phyloP scores from a whole-genome alignment of 2,113 vertebrate species.

The Cardinalis cardinalis region DNA sequence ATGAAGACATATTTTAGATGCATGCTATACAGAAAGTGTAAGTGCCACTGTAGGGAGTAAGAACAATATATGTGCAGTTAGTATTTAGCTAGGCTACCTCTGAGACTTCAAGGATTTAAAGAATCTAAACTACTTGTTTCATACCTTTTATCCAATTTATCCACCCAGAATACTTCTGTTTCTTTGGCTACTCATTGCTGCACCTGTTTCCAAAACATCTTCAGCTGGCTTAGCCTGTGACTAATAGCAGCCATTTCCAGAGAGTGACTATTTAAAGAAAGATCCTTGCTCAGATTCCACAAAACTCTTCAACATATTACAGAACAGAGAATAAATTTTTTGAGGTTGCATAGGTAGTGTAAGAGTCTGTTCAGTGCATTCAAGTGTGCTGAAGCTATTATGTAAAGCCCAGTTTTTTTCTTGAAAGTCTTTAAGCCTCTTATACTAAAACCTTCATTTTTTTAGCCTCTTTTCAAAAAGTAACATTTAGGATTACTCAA shows the following conservation, averaged over 20 bases:
- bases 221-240: slow-evolving; percentile 30
- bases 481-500: slow-evolving; percentile 20
- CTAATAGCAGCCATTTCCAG: slow-evolving; percentile 36
- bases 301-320: not conserved
- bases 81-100: not conserved
- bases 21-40: not conserved
- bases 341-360: not conserved
- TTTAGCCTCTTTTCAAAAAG: slow-evolving; percentile 14
- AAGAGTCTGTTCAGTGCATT: not conserved
- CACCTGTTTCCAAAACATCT: slow-evolving; percentile 49
- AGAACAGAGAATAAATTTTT: not conserved
- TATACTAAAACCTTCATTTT: slow-evolving; percentile 17
- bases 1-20: not conserved
- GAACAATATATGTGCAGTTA: not conserved
- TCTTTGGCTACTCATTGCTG: slow-evolving; percentile 1
- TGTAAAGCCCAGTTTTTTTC: not conserved
- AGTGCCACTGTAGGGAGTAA: not conserved
- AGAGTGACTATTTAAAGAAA: slow-evolving; percentile 50
- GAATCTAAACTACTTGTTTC: not conserved
- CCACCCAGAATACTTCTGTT: not conserved
- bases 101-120: not conserved
- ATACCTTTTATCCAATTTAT: not conserved
- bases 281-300: not conserved
- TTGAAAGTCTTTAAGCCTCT: slow-evolving; percentile 27
- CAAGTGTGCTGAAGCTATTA: slow-evolving; percentile 4